These are phyloP conservation scores for Hestina assimilis DNA, from an alignment of 1,140 invertebrate species.

Conservation along the genomic window DNA sequence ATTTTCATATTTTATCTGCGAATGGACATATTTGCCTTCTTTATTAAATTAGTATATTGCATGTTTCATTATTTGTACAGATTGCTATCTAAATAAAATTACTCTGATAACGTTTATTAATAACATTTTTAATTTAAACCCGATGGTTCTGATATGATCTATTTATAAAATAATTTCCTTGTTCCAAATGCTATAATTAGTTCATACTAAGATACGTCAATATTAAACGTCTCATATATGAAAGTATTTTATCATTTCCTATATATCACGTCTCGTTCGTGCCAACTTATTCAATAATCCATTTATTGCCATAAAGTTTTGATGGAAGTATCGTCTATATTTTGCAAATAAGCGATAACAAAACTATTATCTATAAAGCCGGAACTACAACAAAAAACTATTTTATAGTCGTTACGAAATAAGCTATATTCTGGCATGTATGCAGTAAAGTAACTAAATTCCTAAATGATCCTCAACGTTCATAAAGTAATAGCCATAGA, in stretches of 20 bases:
- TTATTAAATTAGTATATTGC: too few species aligned
- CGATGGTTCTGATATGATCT: too few species aligned
- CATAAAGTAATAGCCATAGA: conserved; percentile 30
- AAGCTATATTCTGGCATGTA: conserved; percentile 4
- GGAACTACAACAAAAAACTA: conserved; percentile 12
- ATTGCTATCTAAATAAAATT: too few species aligned
- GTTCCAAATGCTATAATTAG: background rate
- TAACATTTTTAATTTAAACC: too few species aligned
- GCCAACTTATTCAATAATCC: conserved; percentile 21
- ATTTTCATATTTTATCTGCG: background rate
- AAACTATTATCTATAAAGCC: conserved; percentile 3
- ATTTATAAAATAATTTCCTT: background rate
- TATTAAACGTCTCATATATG: too few species aligned
- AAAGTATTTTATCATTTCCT: conserved; percentile 22
- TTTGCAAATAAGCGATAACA: conserved; percentile 5
- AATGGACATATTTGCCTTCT: too few species aligned
- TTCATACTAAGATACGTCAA: background rate
- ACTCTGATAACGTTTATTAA: too few species aligned
- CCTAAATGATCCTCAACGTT: conserved; percentile 26
- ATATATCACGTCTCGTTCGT: conserved; percentile 11
- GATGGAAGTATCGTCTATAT: conserved; percentile 7
- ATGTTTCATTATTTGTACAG: too few species aligned
- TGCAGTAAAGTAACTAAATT: conserved; percentile 20
- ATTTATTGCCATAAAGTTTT: conserved; percentile 18
- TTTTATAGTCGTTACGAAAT: conserved; percentile 10